Evolutionary conservation across 2,113 vertebrate genomes (phyloP).

Genomic region (Hippoglossus stenolepis): DNA sequence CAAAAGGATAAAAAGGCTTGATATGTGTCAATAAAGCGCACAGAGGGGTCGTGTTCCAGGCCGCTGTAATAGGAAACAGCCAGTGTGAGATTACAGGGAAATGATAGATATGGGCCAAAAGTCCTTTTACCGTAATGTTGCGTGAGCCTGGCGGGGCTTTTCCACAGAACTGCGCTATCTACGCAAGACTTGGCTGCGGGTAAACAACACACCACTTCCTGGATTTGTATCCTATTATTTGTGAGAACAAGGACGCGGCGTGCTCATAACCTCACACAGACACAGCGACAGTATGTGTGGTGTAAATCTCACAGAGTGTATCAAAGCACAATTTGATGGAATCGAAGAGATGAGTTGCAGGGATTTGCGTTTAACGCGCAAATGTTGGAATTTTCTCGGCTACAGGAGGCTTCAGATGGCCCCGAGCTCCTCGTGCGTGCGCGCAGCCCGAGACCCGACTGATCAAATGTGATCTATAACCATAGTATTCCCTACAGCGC

Average conservation of each 20-base stretch:
- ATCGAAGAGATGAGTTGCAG: neutral
- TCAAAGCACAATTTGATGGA: neutral
- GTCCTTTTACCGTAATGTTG: slow-evolving; percentile 64
- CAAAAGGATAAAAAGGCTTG: slow-evolving; percentile 40
- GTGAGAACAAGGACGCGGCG: slow-evolving; percentile 10
- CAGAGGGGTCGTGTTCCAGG: slow-evolving; percentile 41
- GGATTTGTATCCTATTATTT: slow-evolving; percentile 50
- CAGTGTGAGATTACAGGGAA: slow-evolving; percentile 70
- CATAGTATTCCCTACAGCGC: neutral
- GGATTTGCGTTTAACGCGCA: neutral
- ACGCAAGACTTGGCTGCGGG: slow-evolving; percentile 25
- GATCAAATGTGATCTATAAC: neutral
- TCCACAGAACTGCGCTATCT: slow-evolving; percentile 44
- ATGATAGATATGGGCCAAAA: slow-evolving; percentile 53
- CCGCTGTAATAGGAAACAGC: slow-evolving; percentile 63
- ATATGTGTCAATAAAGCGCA: slow-evolving; percentile 56
- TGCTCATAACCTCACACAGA: neutral
- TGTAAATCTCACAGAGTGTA: neutral
- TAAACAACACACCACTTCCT: slow-evolving; percentile 45
- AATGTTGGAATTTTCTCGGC: slow-evolving; percentile 18
- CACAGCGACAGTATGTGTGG: neutral
- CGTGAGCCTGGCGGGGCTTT: slow-evolving; percentile 53
- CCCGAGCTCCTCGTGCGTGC: slow-evolving; percentile 15
- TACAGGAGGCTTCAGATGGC: neutral
- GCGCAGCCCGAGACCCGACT: slow-evolving; percentile 28